phyloP scores from a whole-genome alignment of 92 coral and sea anemone species.

The Umimayanthus chanpuru region DNA sequence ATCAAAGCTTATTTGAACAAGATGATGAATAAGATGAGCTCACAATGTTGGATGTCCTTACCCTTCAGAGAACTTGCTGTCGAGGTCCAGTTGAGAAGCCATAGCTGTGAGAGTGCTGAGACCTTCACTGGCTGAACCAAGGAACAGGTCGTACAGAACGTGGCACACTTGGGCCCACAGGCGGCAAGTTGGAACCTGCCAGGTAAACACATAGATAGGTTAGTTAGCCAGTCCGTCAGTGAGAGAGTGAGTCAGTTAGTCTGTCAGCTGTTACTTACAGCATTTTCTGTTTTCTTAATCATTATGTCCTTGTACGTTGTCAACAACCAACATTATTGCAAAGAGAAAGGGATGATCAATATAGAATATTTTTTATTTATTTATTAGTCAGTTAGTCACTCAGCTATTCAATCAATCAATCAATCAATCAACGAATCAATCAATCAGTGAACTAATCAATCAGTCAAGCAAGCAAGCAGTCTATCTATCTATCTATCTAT shows the following conservation, averaged over 20 bases:
- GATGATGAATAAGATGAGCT: neutral
- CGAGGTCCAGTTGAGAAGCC: constrained; percentile 95
- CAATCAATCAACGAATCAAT: neutral
- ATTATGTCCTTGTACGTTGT: too few species aligned
- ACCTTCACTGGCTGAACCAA: constrained; percentile 75
- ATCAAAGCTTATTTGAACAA: neutral
- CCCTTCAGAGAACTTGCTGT: constrained; percentile 99
- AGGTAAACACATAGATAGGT: too few species aligned
- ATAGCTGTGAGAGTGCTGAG: constrained; percentile 67
- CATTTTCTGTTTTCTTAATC: too few species aligned
- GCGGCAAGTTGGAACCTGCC: constrained; percentile 92
- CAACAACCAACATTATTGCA: too few species aligned
- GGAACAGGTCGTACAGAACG: constrained; percentile 79
- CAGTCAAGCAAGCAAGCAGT: too few species aligned
- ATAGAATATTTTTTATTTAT: too few species aligned
- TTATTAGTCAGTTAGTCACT: too few species aligned
- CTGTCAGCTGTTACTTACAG: too few species aligned
- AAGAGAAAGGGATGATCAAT: too few species aligned
- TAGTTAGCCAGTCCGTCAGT: neutral
- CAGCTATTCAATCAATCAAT: too few species aligned
- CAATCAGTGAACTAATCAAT: neutral
- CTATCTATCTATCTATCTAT: too few species aligned
- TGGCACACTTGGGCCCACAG: constrained; percentile 94
- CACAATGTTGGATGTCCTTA: constrained; percentile 47
- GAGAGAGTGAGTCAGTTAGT: too few species aligned